Percentiles rank a stretch among this genome's conserved stretches.
Evolutionary conservation across 1,140 invertebrate genomes (phyloP).

Genomic region (Cepaea nemoralis): DNA sequence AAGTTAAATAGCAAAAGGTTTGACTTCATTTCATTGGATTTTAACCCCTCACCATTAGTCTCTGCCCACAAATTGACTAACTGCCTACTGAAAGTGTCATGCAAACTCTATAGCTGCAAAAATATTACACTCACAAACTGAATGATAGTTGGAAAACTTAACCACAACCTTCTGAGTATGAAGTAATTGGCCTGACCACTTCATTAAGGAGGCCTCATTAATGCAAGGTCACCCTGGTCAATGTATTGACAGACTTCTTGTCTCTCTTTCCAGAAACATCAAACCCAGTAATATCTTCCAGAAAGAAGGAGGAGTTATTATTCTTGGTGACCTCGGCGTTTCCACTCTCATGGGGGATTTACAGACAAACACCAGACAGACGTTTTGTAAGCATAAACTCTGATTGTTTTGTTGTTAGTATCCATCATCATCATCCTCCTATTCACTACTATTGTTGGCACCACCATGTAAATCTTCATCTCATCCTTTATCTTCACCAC

Average conservation of each 20-base stretch:
- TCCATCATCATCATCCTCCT: not conserved
- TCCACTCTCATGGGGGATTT: constrained; percentile 67
- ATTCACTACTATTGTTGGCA: not conserved
- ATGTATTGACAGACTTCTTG: not conserved
- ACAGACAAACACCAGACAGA: constrained; percentile 61
- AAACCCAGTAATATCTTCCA: constrained; percentile 65
- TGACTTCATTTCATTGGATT: no score
- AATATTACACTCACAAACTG: no score
- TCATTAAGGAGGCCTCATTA: not conserved
- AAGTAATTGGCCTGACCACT: no score
- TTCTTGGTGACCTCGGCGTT: constrained; percentile 68
- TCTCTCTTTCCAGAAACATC: constrained; percentile 64
- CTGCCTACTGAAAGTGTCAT: no score
- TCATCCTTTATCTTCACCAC: not conserved
- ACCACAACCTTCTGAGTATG: not conserved
- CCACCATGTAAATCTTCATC: not conserved
- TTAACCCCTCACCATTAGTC: no score
- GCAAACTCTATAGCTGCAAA: no score
- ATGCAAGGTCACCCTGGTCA: not conserved
- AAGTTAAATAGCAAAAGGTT: no score
- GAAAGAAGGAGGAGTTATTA: constrained; percentile 31
- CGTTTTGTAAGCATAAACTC: constrained; percentile 53
- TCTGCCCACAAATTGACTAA: no score
- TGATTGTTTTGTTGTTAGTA: no score
- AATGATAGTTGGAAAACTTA: no score